A percentile compares a stretch with the other conserved stretches of the same genome.
Conservation (phyloP, 2,113 vertebrate species). For the Hippocampus zosterae region DNA sequence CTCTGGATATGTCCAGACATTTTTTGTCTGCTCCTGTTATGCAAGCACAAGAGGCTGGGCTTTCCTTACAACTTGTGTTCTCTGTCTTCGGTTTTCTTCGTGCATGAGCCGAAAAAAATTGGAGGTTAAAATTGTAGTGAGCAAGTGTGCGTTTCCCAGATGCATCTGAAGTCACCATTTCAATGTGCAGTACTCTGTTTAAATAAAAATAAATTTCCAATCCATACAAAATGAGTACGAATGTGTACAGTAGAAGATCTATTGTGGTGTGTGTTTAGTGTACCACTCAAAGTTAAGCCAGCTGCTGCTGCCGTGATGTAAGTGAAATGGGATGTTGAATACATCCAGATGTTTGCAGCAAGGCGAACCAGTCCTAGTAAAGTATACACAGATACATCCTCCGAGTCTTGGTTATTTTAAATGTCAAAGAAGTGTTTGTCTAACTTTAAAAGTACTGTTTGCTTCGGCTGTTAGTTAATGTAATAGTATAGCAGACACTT, state of each 20-base stretch:
- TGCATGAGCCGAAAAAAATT: background rate
- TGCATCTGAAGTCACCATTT: background rate
- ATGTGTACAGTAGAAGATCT: background rate
- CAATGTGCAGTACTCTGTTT: background rate
- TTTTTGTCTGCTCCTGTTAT: slow-evolving; percentile 55
- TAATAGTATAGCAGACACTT: background rate
- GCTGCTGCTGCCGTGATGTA: slow-evolving; percentile 63
- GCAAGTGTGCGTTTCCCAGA: background rate
- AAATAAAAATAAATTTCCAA: background rate
- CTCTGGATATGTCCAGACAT: slow-evolving; percentile 59
- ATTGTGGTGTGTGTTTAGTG: slow-evolving; percentile 14
- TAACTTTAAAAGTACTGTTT: background rate
- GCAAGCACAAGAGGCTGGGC: slow-evolving; percentile 33
- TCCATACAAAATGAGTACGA: background rate
- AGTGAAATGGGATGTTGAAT: slow-evolving; percentile 70
- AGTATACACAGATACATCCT: slow-evolving; percentile 21
- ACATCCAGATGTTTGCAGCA: slow-evolving; percentile 70
- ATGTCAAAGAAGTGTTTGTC: slow-evolving; percentile 6
- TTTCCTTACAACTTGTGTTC: slow-evolving; percentile 30
- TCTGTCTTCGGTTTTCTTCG: slow-evolving; percentile 24
- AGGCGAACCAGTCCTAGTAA: slow-evolving; percentile 30
- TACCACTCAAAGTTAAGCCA: slow-evolving; percentile 50
- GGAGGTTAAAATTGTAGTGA: background rate
- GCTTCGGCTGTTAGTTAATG: background rate
- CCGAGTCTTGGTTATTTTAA: slow-evolving; percentile 1